A percentile compares a stretch with the other conserved stretches of the same genome.
Evolutionary conservation across 2,888 invertebrate species (phyloP).

Genomic region (Seira ritae): DNA sequence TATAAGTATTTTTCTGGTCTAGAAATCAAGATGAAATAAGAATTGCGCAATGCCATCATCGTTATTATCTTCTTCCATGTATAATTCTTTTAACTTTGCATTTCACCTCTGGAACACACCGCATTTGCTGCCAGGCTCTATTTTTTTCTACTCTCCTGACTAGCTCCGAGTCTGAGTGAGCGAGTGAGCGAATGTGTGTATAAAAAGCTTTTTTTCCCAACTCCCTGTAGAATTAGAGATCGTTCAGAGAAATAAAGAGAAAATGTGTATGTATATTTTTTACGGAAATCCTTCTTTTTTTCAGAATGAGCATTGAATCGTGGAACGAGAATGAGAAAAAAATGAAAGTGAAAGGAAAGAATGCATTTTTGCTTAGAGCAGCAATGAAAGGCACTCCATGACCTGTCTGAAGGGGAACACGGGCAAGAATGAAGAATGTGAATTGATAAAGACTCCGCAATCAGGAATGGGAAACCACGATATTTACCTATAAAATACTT

Average conservation of each 20-base stretch:
- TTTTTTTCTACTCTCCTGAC: not conserved
- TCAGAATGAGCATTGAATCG: conserved; percentile 30
- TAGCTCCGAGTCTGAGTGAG: too few relatives aligned
- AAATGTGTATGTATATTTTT: conserved; percentile 15
- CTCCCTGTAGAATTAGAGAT: conserved; percentile 64
- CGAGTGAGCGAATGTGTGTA: conserved; percentile 23
- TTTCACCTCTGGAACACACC: not conserved
- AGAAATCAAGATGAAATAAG: too few relatives aligned
- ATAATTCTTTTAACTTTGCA: conserved; percentile 1
- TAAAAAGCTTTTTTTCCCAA: conserved; percentile 65
- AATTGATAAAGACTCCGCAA: not conserved
- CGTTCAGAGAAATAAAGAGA: conserved; percentile 27
- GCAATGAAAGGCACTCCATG: conserved; percentile 7
- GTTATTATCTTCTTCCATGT: not conserved
- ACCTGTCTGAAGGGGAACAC: not conserved
- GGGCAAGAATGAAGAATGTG: not conserved
- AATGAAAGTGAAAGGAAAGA: conserved; percentile 15
- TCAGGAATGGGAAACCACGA: too few relatives aligned
- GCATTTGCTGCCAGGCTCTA: not conserved
- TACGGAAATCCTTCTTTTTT: conserved; percentile 10
- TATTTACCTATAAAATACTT: too few relatives aligned
- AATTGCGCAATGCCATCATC: not conserved
- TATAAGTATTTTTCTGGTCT: too few relatives aligned
- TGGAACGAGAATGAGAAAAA: conserved; percentile 1
- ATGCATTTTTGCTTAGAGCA: conserved; percentile 24